Percentiles rank a stretch among this genome's conserved stretches.
phyloP scores from a whole-genome alignment of 2,888 invertebrate species.

The Standfussiana lucernea region DNA sequence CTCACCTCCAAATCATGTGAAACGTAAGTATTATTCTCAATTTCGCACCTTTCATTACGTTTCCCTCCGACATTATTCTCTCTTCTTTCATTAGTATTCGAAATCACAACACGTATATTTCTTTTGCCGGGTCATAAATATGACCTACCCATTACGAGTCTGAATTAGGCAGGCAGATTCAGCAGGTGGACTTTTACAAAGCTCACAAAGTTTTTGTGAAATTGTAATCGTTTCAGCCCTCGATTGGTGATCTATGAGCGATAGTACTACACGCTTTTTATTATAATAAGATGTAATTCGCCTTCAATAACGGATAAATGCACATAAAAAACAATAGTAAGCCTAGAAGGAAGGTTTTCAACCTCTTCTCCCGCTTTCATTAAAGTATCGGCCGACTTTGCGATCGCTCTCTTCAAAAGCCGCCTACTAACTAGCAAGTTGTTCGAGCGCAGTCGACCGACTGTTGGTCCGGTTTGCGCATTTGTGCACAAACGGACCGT shows the following conservation, averaged over 20 bases:
- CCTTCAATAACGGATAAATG: neutral
- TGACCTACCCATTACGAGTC: constrained; percentile 53
- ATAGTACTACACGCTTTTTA: neutral
- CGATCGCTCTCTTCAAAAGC: no score
- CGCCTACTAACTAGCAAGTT: no score
- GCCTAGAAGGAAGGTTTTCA: neutral
- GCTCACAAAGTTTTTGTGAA: neutral
- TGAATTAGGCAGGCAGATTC: neutral
- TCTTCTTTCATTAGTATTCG: constrained; percentile 59
- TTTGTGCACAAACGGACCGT: no score
- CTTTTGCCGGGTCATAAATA: constrained; percentile 64
- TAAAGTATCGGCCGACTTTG: no score
- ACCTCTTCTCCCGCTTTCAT: neutral
- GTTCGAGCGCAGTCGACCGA: no score
- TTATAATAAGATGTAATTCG: neutral
- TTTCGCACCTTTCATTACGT: constrained; percentile 50
- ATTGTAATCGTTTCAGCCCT: neutral
- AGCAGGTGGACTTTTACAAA: constrained; percentile 38
- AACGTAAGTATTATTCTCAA: constrained; percentile 43
- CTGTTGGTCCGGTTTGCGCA: no score
- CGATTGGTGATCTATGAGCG: neutral
- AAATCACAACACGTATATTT: constrained; percentile 69
- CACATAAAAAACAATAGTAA: neutral
- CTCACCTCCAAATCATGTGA: constrained; percentile 12
- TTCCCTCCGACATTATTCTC: constrained; percentile 44